Percentiles rank a stretch among this genome's conserved stretches.
These are phyloP conservation scores for Brachypterus glaber DNA, from an alignment of 2,888 invertebrate genomes.

Conservation along the genomic window DNA sequence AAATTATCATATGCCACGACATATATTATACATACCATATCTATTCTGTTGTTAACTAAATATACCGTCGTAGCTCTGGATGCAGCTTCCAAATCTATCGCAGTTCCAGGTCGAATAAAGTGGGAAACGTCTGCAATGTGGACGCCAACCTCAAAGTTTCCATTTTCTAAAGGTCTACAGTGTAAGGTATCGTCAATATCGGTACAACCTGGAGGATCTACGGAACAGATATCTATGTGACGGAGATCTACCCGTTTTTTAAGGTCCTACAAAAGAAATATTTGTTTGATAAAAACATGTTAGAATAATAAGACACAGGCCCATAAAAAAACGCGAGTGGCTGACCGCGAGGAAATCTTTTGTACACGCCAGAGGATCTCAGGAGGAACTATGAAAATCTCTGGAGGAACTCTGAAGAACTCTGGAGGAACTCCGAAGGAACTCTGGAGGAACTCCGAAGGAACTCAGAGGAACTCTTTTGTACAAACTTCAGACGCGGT, in stretches of 20 bases:
- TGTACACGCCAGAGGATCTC: too few species aligned
- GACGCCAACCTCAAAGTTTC: constrained; percentile 80
- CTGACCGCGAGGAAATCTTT: too few species aligned
- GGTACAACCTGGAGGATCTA: constrained; percentile 97
- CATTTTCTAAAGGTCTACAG: constrained; percentile 64
- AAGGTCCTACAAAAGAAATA: constrained; percentile 57
- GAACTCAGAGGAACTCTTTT: too few species aligned
- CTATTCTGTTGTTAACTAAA: constrained; percentile 83
- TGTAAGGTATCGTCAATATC: constrained; percentile 99
- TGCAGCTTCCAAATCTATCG: constrained; percentile 87
- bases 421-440: too few species aligned
- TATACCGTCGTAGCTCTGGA: constrained; percentile 95
- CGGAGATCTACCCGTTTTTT: constrained; percentile 75
- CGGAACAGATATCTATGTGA: constrained; percentile 80
- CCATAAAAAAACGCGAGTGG: constrained; percentile 3
- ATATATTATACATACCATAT: constrained; percentile 55
- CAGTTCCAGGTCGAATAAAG: constrained; percentile 87
- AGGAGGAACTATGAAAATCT: too few species aligned
- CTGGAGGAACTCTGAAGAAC: too few species aligned
- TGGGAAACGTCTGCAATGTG: constrained; percentile 99
- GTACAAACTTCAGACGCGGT: too few species aligned
- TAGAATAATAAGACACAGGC: constrained; percentile 4
- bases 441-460: too few species aligned
- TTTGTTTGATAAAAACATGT: not conserved
- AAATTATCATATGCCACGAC: too few species aligned